Conservation (phyloP, 2,888 invertebrate species). For the Carterocephalus palaemon region DNA sequence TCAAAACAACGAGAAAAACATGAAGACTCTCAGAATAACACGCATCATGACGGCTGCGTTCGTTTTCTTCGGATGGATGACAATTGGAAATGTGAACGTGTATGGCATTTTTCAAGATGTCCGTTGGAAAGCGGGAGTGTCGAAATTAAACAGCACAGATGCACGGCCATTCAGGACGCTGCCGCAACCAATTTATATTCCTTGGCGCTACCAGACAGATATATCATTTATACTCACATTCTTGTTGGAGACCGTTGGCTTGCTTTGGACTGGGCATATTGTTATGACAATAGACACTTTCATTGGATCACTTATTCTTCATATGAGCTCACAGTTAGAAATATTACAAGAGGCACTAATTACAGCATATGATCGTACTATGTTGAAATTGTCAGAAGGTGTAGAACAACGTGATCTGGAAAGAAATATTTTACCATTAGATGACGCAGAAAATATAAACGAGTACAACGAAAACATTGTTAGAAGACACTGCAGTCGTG, state of each 20-base stretch:
- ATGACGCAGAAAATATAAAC: slow-evolving; percentile 22
- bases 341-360: slow-evolving; percentile 59
- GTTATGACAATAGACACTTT: slow-evolving; percentile 71
- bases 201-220: slow-evolving; percentile 66
- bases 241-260: slow-evolving; percentile 59
- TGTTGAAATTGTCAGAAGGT: slow-evolving; percentile 42
- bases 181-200: slow-evolving; percentile 69
- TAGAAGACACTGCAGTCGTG: slow-evolving; percentile 41
- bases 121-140: slow-evolving; percentile 55
- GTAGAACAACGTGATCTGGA: slow-evolving; percentile 28
- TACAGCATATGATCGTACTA: slow-evolving; percentile 60
- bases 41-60: slow-evolving; percentile 58
- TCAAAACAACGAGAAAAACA: slow-evolving; percentile 55
- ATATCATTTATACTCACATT: slow-evolving; percentile 57
- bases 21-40: slow-evolving; percentile 50
- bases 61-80: slow-evolving; percentile 68
- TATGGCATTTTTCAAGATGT: slow-evolving; percentile 64
- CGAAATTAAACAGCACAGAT: slow-evolving; percentile 47
- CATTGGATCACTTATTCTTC: slow-evolving; percentile 65
- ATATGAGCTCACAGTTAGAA: slow-evolving; percentile 66
- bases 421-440: slow-evolving; percentile 27
- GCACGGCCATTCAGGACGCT: slow-evolving; percentile 51
- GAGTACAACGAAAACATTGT: slow-evolving; percentile 43
- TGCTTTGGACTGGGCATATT: slow-evolving; percentile 71
- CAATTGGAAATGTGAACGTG: slow-evolving; percentile 60